These are phyloP conservation scores for Aphidius gifuensis DNA, from an alignment of 1,140 invertebrate genomes.

Conservation along the genomic window DNA sequence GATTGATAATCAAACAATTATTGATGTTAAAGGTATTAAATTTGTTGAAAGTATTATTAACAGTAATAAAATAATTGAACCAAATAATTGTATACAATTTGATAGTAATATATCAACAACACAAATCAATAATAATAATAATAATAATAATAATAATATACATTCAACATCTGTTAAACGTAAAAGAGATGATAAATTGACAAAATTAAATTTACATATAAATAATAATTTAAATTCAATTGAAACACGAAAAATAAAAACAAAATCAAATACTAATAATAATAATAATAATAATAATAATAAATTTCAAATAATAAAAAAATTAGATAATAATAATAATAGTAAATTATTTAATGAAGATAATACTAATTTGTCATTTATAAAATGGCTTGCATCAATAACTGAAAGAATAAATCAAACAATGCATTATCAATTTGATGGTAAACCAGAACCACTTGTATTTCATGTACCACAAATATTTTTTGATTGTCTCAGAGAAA, in stretches of 20 bases:
- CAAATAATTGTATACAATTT: neutral
- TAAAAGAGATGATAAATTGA: constrained; percentile 41
- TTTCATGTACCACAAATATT: constrained; percentile 71
- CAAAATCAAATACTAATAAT: constrained; percentile 40
- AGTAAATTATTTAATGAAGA: constrained; percentile 42
- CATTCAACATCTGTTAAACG: constrained; percentile 36
- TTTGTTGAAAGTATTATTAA: constrained; percentile 28
- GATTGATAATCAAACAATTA: constrained; percentile 35
- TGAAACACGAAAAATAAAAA: constrained; percentile 43
- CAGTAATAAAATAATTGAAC: constrained; percentile 9
- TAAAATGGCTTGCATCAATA: constrained; percentile 70
- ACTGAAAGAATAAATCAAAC: constrained; percentile 76
- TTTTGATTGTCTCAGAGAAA: constrained; percentile 69
- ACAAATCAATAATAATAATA: constrained; percentile 17
- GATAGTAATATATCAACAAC: neutral
- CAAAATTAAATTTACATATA: constrained; percentile 21
- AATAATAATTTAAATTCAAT: constrained; percentile 45
- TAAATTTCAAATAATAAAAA: constrained; percentile 41
- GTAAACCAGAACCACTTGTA: constrained; percentile 68
- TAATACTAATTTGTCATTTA: constrained; percentile 59
- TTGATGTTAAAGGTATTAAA: constrained; percentile 38
- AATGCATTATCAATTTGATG: constrained; percentile 75
- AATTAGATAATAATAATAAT: constrained; percentile 43
- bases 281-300: constrained; percentile 43
- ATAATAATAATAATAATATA: constrained; percentile 13